A percentile compares a stretch with the other conserved stretches of the same genome.
phyloP scores from a whole-genome alignment of 2,797 vertebrate genomes.

The Chaetophractus vellerosus region DNA sequence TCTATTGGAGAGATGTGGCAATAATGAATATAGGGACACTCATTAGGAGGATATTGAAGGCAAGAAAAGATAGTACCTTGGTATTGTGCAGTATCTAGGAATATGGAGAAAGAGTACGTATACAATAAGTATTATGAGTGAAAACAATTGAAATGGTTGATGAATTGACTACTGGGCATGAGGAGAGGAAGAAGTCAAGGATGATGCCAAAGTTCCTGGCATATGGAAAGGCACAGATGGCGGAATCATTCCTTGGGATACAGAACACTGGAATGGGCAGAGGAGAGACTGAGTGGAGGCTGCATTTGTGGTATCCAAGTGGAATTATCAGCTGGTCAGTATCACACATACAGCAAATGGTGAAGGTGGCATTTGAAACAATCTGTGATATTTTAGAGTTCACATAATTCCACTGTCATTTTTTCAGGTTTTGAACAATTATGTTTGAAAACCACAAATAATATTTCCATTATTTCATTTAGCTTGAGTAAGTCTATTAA shows the following conservation, averaged over 20 bases:
- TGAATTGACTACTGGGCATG: neutral
- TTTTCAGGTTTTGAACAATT: constrained; percentile 58
- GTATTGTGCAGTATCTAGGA: neutral
- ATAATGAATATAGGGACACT: neutral
- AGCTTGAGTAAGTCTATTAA: constrained; percentile 3
- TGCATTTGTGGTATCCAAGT: neutral
- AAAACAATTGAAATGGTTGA: neutral
- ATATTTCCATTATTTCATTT: constrained; percentile 56
- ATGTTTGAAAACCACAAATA: constrained; percentile 65
- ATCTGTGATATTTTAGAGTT: neutral
- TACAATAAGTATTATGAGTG: neutral
- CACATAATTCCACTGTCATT: neutral
- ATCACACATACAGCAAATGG: neutral
- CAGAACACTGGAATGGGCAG: neutral
- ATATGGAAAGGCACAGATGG: neutral
- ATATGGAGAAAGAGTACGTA: neutral
- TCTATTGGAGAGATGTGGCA: neutral
- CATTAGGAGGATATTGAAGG: neutral
- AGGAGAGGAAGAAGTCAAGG: neutral
- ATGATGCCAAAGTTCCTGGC: neutral
- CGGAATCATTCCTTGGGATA: neutral
- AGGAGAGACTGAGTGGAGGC: neutral
- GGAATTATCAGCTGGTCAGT: neutral
- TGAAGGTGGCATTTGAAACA: neutral
- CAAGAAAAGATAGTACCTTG: neutral